Percentiles rank a stretch among this genome's conserved stretches.
Conservation (phyloP, 2,797 vertebrate genomes). For the Enoplosus armatus region DNA sequence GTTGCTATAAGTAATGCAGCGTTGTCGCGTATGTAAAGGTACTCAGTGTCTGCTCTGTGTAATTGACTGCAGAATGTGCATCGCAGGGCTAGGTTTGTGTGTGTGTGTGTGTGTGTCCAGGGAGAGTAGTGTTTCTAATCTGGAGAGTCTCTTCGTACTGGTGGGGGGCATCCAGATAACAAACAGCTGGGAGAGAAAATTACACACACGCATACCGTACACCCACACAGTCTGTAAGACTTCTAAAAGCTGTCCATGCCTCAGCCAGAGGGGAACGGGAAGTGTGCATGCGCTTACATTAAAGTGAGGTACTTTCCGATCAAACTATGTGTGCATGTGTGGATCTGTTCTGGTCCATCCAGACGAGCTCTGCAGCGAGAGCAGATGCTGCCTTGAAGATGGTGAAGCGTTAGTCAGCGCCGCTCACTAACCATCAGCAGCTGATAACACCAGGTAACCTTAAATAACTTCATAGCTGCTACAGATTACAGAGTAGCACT, state of each 20-base stretch:
- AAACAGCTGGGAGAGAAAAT: slow-evolving; percentile 65
- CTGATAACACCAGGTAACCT: slow-evolving; percentile 40
- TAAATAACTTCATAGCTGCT: slow-evolving; percentile 2
- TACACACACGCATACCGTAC: slow-evolving; percentile 10
- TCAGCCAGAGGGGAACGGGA: slow-evolving; percentile 29
- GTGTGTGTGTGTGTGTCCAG: slow-evolving; percentile 14
- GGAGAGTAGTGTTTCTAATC: slow-evolving; percentile 54
- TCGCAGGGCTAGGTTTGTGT: background rate
- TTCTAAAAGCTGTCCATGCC: slow-evolving; percentile 35
- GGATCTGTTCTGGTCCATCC: slow-evolving; percentile 27
- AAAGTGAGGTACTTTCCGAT: slow-evolving; percentile 56
- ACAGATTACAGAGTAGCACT: background rate
- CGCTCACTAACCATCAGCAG: slow-evolving; percentile 45
- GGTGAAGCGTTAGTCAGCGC: slow-evolving; percentile 16
- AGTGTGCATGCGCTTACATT: slow-evolving; percentile 50
- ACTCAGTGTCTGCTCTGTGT: slow-evolving; percentile 11
- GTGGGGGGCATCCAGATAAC: slow-evolving; percentile 63
- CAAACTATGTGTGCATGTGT: slow-evolving; percentile 13
- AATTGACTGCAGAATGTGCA: slow-evolving; percentile 14
- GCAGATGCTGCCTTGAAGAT: slow-evolving; percentile 40
- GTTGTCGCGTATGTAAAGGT: slow-evolving; percentile 13
- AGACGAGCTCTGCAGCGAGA: slow-evolving; percentile 17
- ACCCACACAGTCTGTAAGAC: slow-evolving; percentile 39
- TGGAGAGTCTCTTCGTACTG: slow-evolving; percentile 64
- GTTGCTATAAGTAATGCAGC: slow-evolving; percentile 8